Evolutionary conservation across 2,888 invertebrate genomes (phyloP).

Genomic region (Rotaria magnacalcarata): DNA sequence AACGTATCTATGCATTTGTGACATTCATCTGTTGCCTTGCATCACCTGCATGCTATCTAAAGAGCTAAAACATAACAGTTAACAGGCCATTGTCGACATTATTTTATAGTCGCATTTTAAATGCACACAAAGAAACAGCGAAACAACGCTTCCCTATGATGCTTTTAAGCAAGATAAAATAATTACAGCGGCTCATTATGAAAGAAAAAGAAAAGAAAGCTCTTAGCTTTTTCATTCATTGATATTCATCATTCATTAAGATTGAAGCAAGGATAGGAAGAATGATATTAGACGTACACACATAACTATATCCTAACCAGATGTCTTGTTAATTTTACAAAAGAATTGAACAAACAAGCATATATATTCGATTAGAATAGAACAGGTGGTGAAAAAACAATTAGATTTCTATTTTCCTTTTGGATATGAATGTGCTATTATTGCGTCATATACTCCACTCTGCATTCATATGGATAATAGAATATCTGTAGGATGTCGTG

Average conservation of each 20-base stretch:
- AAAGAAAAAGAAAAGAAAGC: neutral
- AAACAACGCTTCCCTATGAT: neutral
- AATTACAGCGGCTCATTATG: neutral
- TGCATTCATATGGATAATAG: neutral
- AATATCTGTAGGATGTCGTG: neutral
- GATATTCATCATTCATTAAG: conserved; percentile 3
- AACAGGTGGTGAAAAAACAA: conserved; percentile 18
- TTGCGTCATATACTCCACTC: neutral
- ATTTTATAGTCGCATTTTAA: neutral
- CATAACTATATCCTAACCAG: neutral
- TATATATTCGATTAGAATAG: neutral
- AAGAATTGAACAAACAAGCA: neutral
- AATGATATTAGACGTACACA: neutral
- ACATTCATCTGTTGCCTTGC: conserved; percentile 1
- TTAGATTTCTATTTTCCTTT: conserved; percentile 1
- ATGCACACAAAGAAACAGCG: neutral
- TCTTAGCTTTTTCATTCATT: neutral
- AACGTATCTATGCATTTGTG: neutral
- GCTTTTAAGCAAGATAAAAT: neutral
- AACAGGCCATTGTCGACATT: neutral
- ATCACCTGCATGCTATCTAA: neutral
- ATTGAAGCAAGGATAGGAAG: neutral
- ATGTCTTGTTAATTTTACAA: neutral
- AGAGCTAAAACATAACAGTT: neutral
- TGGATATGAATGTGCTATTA: neutral